Base-by-base conservation (phyloP, 2,113 vertebrate species). In the Vidua macroura region DNA sequence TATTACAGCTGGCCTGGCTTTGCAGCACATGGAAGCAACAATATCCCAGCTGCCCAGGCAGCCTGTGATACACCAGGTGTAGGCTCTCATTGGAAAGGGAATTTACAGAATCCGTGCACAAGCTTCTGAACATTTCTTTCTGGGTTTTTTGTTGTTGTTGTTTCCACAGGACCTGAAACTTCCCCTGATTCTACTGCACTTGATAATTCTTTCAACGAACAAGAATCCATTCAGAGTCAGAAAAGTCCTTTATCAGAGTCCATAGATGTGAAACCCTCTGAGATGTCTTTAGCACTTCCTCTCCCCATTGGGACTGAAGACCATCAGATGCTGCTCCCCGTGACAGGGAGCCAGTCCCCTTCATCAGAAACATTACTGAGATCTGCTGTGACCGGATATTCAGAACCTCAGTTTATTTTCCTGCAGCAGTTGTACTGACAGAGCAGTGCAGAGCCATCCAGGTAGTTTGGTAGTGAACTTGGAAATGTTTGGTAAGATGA, bases 371-470 rank as follows among this genome's bases (percentile, higher is more conserved):
- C 97, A 4, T 83, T 98, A 35, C 84, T 98, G 44, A 97, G 98
- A 64, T 97, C 98, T 70, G 78, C 98, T 43, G 96, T 98, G 91
- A 97, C 97, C 55, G 97, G 98, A 33, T 98, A 98, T 66, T 98
- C 98, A 91, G 98, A 98, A 95, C 97, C 98, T 92, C 98, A 98
- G 64, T 97, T 98, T 86, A 98, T 98, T 95, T 98, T 98, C 96
- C 95, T 98, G 96, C 98, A 98, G 75, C 98, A 98, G 16, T 91
- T 98, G 14, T 98, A 98, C 88, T 98, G 97, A 98, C 69, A 66
- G 51, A 62, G 86, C 64, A 70, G 84, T 64, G 41, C 78, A 83
- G 92, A 86, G 91, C 90, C 76, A 51, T 67, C 31, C 49, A 62
- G 94, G 51, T 46, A n/a, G 67, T 46, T 74, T 76, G 72, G 56